Evolutionary conservation across 1,140 invertebrate species (phyloP).

Genomic region (Drosophila bocqueti): DNA sequence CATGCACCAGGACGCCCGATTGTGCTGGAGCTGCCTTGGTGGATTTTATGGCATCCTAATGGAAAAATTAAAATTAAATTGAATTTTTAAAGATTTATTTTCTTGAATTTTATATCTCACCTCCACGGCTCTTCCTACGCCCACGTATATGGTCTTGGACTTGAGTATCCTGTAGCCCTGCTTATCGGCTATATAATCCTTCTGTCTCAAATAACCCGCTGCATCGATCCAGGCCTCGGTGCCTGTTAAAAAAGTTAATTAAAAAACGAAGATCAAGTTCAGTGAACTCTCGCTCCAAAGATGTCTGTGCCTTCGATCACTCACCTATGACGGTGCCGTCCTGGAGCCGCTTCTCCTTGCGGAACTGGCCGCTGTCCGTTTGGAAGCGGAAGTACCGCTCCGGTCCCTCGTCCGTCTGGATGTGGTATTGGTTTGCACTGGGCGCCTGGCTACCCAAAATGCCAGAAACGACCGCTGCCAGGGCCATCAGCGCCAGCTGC

Average conservation of each 20-base stretch:
- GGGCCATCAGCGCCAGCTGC: slow-evolving; percentile 61
- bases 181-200: slow-evolving; percentile 94
- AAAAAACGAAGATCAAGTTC: not conserved
- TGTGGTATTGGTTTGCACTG: slow-evolving; percentile 90
- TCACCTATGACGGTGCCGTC: slow-evolving; percentile 92
- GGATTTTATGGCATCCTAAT: slow-evolving; percentile 88
- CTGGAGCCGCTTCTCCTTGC: slow-evolving; percentile 93
- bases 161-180: slow-evolving; percentile 92
- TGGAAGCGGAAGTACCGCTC: slow-evolving; percentile 94
- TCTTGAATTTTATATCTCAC: slow-evolving; percentile 32
- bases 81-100: not conserved
- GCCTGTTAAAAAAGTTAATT: slow-evolving; percentile 82
- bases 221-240: slow-evolving; percentile 94
- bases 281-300: not conserved
- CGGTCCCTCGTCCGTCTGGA: slow-evolving; percentile 95
- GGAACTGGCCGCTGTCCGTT: slow-evolving; percentile 94
- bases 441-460: slow-evolving; percentile 36
- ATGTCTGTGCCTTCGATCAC: not conserved
- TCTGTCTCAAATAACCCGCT: slow-evolving; percentile 91
- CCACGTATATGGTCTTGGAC: slow-evolving; percentile 92
- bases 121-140: slow-evolving; percentile 88
- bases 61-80: not conserved
- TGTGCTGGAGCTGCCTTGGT: slow-evolving; percentile 90
- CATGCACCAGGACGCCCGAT: slow-evolving; percentile 88
- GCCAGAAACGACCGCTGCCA: slow-evolving; percentile 63